A percentile compares a stretch with the other conserved stretches of the same genome.
phyloP scores from a whole-genome alignment of 2,113 vertebrate species.

The Podarcis cretensis region DNA sequence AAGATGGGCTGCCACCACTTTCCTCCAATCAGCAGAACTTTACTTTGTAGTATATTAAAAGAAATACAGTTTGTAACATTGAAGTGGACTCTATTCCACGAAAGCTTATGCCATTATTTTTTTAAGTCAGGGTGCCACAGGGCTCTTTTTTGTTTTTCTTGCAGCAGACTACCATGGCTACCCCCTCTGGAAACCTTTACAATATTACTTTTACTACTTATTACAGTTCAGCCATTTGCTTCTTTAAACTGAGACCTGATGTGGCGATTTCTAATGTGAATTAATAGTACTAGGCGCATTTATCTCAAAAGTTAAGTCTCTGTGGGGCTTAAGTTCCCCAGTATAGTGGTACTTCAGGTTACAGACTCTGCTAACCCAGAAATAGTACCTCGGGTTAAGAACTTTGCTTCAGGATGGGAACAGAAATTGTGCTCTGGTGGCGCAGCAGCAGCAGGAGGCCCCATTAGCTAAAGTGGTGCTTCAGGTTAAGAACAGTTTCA shows the following conservation, averaged over 20 bases:
- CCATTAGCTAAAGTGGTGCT: too few species aligned
- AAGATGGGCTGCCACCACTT: not conserved
- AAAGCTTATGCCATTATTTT: not conserved
- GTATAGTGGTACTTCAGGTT: too few species aligned
- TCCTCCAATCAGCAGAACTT: not conserved
- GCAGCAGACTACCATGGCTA: too few species aligned
- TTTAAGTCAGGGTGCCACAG: too few species aligned
- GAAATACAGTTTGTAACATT: not conserved
- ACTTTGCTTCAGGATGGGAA: too few species aligned
- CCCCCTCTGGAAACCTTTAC: not conserved
- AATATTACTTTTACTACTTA: not conserved
- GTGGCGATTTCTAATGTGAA: not conserved
- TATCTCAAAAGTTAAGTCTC: not conserved
- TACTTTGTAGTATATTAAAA: not conserved
- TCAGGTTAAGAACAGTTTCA: too few species aligned
- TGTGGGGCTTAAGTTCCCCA: not conserved
- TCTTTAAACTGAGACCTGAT: not conserved
- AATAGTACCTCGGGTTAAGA: too few species aligned
- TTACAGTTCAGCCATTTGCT: not conserved
- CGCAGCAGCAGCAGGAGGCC: too few species aligned
- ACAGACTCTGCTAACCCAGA: too few species aligned
- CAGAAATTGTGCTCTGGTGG: too few species aligned
- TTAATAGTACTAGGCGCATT: not conserved
- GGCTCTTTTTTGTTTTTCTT: too few species aligned
- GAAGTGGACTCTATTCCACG: too few species aligned